Base-by-base conservation (phyloP, 2,888 invertebrate genomes). In the Drosophila bunnanda region DNA sequence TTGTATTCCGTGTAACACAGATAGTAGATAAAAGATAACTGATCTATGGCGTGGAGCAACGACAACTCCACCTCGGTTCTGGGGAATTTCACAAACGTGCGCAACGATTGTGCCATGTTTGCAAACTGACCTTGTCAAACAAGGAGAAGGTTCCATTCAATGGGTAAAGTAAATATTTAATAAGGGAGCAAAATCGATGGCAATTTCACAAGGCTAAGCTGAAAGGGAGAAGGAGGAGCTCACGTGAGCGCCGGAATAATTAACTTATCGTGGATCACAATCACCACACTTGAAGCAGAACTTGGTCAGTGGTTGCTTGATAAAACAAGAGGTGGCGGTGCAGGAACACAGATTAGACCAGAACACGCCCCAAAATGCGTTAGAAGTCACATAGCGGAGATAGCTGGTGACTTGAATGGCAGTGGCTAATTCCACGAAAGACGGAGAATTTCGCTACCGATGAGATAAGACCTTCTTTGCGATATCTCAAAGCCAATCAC, bases 41-140 rank as follows among this genome's bases (percentile, higher is more conserved):
- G 75, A 86, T 86, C 74, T 80, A 73, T 69, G 70, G 59, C 58
- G 78, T 66, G 52, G 44, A 22, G 15, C 39, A 17, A 15, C 54
- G 22, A 50, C 61, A 5, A 7, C 20, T 17, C 25, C 61, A 9
- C 12, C 20, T 17, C 25, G 28, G 30, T 78, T 78, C 68, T 56
- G 39, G 50, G 75, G 75, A 64, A 88, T 83, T 83, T 83, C 83
- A 66, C 87, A 68, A 83, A 69, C 15, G 36, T 44, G 41, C 43
- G 83, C 65, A 83, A 83, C 22, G 32, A 55, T 61, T 50, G 39
- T 32, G 52, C 41, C n/a, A 56, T 55, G 30, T 38, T 10, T 6
- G n/a, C 50, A 50, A 32, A 28, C 15, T 17, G 30, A 43, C 55
- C 44, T 56, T 56, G 71, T 30, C 25, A 30, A 28, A 66, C 36